Evolutionary conservation across 1,140 invertebrate species (phyloP).

Genomic region (Lordiphosa stackelbergi): DNA sequence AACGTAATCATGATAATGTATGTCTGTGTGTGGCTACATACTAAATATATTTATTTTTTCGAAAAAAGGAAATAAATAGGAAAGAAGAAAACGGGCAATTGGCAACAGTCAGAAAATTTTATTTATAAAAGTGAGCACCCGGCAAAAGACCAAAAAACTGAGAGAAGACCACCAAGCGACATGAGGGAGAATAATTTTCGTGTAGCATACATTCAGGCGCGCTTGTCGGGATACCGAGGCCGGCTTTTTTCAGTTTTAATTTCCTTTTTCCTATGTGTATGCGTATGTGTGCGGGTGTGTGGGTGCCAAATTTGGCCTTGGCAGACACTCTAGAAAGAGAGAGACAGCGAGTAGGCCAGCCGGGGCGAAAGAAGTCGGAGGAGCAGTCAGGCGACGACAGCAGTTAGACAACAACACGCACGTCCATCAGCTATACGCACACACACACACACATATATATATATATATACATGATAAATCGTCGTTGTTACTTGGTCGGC

Average conservation of each 20-base stretch:
- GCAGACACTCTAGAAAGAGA: constrained; percentile 35
- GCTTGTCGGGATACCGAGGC: constrained; percentile 24
- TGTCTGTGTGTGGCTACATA: constrained; percentile 10
- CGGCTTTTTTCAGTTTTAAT: constrained; percentile 75
- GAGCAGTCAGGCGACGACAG: constrained; percentile 28
- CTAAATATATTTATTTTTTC: constrained; percentile 23
- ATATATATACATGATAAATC: constrained; percentile 40
- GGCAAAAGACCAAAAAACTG: constrained; percentile 40
- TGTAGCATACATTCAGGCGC: constrained; percentile 68
- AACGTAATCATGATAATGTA: constrained; percentile 13
- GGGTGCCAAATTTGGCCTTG: constrained; percentile 70
- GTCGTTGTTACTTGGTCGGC: constrained; percentile 54
- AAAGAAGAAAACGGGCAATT: constrained; percentile 55
- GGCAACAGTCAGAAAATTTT: constrained; percentile 70
- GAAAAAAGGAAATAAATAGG: constrained; percentile 45
- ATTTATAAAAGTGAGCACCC: constrained; percentile 73
- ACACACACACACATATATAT: constrained; percentile 20
- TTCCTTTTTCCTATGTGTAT: constrained; percentile 76
- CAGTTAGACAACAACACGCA: constrained; percentile 53
- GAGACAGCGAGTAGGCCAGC: constrained; percentile 19
- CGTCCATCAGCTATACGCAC: constrained; percentile 16
- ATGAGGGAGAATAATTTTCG: constrained; percentile 33
- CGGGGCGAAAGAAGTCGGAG: background rate
- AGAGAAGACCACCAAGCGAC: background rate
- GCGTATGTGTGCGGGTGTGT: constrained; percentile 30